Evolutionary conservation across 2,113 vertebrate genomes (phyloP).

Genomic region (Peromyscus maniculatus): DNA sequence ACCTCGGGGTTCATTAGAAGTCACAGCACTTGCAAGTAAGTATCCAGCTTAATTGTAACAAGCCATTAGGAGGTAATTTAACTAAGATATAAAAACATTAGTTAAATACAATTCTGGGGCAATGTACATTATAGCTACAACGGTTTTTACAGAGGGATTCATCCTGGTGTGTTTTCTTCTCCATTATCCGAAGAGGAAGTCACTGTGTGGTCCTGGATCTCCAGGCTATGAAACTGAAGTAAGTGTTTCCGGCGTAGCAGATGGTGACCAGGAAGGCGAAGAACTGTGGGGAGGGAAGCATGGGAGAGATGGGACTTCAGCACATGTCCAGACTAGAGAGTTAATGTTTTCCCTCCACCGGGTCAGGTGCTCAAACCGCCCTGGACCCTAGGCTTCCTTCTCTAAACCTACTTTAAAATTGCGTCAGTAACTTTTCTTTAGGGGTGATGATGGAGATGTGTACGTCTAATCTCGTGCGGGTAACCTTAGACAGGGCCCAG

Average conservation of each 20-base stretch:
- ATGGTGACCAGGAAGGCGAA: constrained; percentile 94
- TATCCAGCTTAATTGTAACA: constrained; percentile 65
- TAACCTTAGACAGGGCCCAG: not conserved
- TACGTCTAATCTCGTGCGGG: not conserved
- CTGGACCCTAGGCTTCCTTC: not conserved
- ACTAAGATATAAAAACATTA: constrained; percentile 75
- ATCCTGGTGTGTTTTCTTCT: not conserved
- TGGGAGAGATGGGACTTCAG: not conserved
- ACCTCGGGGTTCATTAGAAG: constrained; percentile 15
- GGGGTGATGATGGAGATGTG: not conserved
- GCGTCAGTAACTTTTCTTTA: not conserved
- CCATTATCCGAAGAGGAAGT: constrained; percentile 68
- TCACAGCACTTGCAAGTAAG: constrained; percentile 75
- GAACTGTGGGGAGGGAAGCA: constrained; percentile 88
- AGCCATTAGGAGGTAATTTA: constrained; percentile 70
- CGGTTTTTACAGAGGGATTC: constrained; percentile 41
- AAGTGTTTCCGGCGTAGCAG: constrained; percentile 93
- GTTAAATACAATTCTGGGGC: constrained; percentile 75
- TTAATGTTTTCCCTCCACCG: not conserved
- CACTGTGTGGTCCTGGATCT: constrained; percentile 87
- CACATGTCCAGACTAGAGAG: not conserved
- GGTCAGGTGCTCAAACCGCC: not conserved
- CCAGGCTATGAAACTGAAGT: constrained; percentile 94
- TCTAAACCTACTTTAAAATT: constrained; percentile 16
- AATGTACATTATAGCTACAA: constrained; percentile 78